A percentile compares a stretch with the other conserved stretches of the same genome.
phyloP scores from a whole-genome alignment of 2,888 invertebrate genomes.

The Dolichopus griseipennis region DNA sequence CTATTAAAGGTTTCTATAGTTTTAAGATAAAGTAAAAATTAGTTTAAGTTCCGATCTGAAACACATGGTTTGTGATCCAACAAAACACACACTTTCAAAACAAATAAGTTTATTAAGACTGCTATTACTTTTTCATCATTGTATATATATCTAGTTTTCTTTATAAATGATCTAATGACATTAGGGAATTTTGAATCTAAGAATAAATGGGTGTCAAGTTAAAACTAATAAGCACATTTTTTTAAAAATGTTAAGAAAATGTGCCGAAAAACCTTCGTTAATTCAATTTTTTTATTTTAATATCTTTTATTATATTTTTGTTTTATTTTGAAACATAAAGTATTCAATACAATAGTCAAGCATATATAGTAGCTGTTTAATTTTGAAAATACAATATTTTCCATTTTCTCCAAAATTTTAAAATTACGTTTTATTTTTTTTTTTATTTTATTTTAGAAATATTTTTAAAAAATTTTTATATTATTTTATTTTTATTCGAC shows the following conservation, averaged over 20 bases:
- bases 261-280: not conserved
- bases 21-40: no score
- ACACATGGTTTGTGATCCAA: not conserved
- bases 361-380: not conserved
- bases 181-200: no score
- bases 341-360: not conserved
- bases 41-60: not conserved
- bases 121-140: no score
- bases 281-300: not conserved
- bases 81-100: no score
- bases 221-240: no score
- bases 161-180: no score
- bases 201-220: no score
- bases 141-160: no score
- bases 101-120: no score
- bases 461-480: not conserved
- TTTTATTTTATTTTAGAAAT: not conserved
- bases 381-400: conserved; percentile 8
- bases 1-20: no score
- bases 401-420: not conserved
- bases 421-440: not conserved
- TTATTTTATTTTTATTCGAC: not conserved
- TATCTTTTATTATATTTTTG: not conserved
- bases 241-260: no score
- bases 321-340: not conserved